These are phyloP conservation scores for Aphrocallistes beatrix DNA, from an alignment of 37 sponge, comb jelly and placozoan species.

Conservation along the genomic window DNA sequence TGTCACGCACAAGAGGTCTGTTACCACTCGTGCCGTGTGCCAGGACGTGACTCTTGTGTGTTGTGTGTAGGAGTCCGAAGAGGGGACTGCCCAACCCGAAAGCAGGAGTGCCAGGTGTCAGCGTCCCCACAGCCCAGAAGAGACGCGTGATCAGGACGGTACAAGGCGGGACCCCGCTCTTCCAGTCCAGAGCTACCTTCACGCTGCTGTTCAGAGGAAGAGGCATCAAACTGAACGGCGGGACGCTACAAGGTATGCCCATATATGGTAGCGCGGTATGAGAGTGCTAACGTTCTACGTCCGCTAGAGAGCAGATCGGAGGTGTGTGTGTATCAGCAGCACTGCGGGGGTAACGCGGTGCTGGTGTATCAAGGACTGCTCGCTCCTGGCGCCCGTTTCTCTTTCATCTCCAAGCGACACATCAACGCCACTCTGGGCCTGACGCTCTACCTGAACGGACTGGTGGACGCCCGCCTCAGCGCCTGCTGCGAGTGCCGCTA, in stretches of 20 bases:
- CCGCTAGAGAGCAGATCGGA: background rate
- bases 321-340: slow-evolving; percentile 57
- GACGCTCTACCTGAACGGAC: slow-evolving; percentile 64
- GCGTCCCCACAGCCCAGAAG: background rate
- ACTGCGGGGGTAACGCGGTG: slow-evolving; percentile 90
- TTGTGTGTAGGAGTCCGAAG: background rate
- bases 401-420: slow-evolving; percentile 57
- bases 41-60: background rate
- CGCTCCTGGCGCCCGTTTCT: slow-evolving; percentile 29
- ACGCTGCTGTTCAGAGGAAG: background rate
- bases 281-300: background rate
- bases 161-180: background rate
- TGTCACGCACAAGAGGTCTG: background rate
- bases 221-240: background rate
- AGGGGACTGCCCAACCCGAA: background rate
- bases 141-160: background rate
- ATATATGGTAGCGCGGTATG: background rate
- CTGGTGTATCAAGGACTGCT: slow-evolving; percentile 51
- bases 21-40: background rate
- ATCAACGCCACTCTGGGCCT: slow-evolving; percentile 72
- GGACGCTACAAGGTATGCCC: background rate
- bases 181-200: background rate
- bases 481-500: slow-evolving; percentile 87
- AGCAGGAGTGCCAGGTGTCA: background rate
- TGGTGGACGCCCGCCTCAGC: slow-evolving; percentile 74